A percentile compares a stretch with the other conserved stretches of the same genome.
Conservation (phyloP, 2,888 invertebrate genomes). For the Leucophenga montana region DNA sequence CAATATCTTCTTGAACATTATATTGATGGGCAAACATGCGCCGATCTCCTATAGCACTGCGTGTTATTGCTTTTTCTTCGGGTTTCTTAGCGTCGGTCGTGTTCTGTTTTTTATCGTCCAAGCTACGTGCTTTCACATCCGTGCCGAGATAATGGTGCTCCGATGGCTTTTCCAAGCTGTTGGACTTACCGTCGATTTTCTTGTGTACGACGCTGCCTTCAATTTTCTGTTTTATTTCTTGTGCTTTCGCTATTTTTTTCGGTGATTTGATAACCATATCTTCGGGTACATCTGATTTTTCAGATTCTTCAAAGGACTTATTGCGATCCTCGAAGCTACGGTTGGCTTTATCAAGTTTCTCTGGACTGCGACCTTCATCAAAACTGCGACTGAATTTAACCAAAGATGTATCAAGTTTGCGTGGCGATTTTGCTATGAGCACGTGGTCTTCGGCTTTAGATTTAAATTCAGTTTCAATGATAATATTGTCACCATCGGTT, state of each 20-base stretch:
- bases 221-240: constrained; percentile 78
- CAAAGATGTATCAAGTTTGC: constrained; percentile 79
- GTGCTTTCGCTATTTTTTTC: constrained; percentile 77
- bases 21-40: constrained; percentile 71
- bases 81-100: constrained; percentile 65
- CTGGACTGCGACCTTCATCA: constrained; percentile 77
- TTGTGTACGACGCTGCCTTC: constrained; percentile 79
- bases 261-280: constrained; percentile 76
- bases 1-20: constrained; percentile 73
- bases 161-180: constrained; percentile 79
- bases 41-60: constrained; percentile 68
- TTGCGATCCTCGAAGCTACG: constrained; percentile 79
- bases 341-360: constrained; percentile 76
- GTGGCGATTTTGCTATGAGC: constrained; percentile 83
- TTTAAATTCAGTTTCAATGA: constrained; percentile 82
- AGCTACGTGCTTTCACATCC: constrained; percentile 81
- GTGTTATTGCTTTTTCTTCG: constrained; percentile 71
- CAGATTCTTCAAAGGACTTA: constrained; percentile 78
- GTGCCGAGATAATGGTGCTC: constrained; percentile 77
- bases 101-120: constrained; percentile 76
- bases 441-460: constrained; percentile 85
- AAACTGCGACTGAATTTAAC: constrained; percentile 78
- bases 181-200: constrained; percentile 78
- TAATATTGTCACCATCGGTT: constrained; percentile 81
- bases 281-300: constrained; percentile 75